Evolutionary conservation across 2,888 invertebrate genomes (phyloP).

Genomic region (Deladenus siricidicola): DNA sequence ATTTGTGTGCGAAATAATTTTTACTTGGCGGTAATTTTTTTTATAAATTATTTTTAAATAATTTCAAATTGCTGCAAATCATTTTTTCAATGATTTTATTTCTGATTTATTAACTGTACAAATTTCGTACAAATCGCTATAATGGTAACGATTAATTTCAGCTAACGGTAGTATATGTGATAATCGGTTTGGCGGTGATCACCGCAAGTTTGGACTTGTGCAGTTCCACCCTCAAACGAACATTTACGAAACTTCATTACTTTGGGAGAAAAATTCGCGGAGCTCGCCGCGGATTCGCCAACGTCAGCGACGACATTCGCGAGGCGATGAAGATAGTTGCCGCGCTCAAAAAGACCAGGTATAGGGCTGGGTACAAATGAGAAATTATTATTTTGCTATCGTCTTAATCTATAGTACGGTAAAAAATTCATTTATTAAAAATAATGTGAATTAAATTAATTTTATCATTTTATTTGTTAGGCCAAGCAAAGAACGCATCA

Average conservation of each 20-base stretch:
- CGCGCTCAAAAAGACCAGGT: slow-evolving; percentile 49
- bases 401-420: neutral
- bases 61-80: too few relatives aligned
- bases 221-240: slow-evolving; percentile 50
- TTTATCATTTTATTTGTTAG: slow-evolving; percentile 19
- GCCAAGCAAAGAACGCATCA: slow-evolving; percentile 49
- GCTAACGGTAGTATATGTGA: slow-evolving; percentile 52
- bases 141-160: too few relatives aligned
- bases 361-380: neutral
- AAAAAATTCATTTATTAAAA: neutral
- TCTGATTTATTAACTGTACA: neutral
- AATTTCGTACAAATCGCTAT: too few relatives aligned
- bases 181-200: slow-evolving; percentile 53
- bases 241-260: slow-evolving; percentile 53
- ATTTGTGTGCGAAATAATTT: slow-evolving; percentile 42
- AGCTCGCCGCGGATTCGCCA: slow-evolving; percentile 47
- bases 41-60: too few relatives aligned
- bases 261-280: slow-evolving; percentile 47
- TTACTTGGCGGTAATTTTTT: slow-evolving; percentile 36
- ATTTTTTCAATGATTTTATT: neutral
- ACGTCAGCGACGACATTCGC: slow-evolving; percentile 52
- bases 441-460: neutral
- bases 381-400: neutral
- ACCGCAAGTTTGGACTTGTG: slow-evolving; percentile 52
- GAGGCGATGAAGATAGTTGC: slow-evolving; percentile 53